phyloP scores from a whole-genome alignment of 2,797 vertebrate genomes.

The Neosalanx taihuensis region DNA sequence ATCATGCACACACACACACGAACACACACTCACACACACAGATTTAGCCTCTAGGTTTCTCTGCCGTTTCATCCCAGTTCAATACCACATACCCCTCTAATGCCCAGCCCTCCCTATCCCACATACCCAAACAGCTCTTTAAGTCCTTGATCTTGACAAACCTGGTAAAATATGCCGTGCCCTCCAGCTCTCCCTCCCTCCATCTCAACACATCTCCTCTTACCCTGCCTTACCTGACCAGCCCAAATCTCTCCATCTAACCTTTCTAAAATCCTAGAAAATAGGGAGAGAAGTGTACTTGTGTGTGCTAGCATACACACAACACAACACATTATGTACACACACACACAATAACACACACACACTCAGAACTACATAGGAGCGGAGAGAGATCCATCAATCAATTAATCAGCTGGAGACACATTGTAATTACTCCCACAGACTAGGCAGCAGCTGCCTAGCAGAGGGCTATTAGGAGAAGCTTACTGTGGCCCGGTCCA shows the following conservation, averaged over 20 bases:
- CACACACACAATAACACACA: conserved; percentile 15
- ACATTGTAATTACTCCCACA: conserved; percentile 58
- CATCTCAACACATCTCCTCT: not conserved
- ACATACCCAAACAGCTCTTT: conserved; percentile 11
- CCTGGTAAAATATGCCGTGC: conserved; percentile 24
- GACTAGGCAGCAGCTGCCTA: conserved; percentile 54
- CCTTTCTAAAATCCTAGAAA: not conserved
- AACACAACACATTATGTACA: conserved; percentile 14
- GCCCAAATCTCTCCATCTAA: conserved; percentile 16
- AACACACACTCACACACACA: conserved; percentile 31
- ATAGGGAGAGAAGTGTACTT: not conserved
- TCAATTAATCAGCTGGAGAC: conserved; percentile 53
- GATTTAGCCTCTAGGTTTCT: conserved; percentile 41
- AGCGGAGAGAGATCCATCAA: conserved; percentile 33
- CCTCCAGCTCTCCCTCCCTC: conserved; percentile 10
- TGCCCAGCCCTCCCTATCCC: not conserved
- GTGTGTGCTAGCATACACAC: conserved; percentile 4
- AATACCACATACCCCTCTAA: conserved; percentile 22
- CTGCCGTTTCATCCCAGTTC: conserved; percentile 43
- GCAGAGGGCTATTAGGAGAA: conserved; percentile 37
- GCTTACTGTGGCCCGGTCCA: not conserved
- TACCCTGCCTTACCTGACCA: conserved; percentile 13
- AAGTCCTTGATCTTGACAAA: conserved; percentile 20
- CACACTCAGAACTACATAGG: conserved; percentile 15
- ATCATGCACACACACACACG: conserved; percentile 31